Evolutionary conservation across 2,113 vertebrate genomes (phyloP), one percentile per base, ranked within the genome.

Genomic region (Phylloscopus trochiloides): DNA sequence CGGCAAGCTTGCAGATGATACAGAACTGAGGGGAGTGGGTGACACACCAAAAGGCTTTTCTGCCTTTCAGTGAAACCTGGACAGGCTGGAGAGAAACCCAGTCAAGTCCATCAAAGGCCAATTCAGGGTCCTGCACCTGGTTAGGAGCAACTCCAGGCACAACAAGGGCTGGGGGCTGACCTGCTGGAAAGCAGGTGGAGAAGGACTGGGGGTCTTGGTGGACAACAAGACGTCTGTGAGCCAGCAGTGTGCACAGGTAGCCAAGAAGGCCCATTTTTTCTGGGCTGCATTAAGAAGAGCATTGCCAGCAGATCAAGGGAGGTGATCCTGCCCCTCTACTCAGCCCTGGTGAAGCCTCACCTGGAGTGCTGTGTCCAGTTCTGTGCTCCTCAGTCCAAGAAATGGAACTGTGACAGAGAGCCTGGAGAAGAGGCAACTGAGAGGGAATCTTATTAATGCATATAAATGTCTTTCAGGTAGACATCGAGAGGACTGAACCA

Each of bases 191-290:
- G n/a, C 38, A 61, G 16, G 29, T n/a, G 29, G 11, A 68, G n/a
- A 59, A 40, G 38, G 6, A 54, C 17, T 48, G 6, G 12, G 29
- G 1, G 3, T 47, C 17, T 29, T 61, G 11, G 17, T 26, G 38
- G 9, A 29, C 7, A 32, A 10, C 3, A 47, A 40, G 19, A 14
- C 52, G 5, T 52, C 18, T 24, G 8, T 52, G 25, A 89, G 20
- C 29, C 70, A 47, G 47, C 16, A 68, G 20, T 34, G n/a, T 25
- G 17, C 16, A 17, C 40, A 31, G 5, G 25, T 34, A 11, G 9
- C 29, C 47, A 47, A 75, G 47, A 54, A 34, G 8, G 40, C 9
- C 0, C 14, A 0, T 4, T 34, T 24, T 8, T 76, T 12, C 25
- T 54, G 40, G 24, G 3, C 6, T 68, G 40, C 29, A 6, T 54